Evolutionary conservation across 2,113 vertebrate species (phyloP).

Genomic region (Mus musculus): GRCm39 chr13:108075001-108075500

Average conservation of each 20-base stretch:
- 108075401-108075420: background rate
- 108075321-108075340: background rate
- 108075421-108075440: background rate
- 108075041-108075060: slow-evolving; percentile 72
- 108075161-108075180: slow-evolving; percentile 45
- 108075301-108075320: background rate
- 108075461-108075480: slow-evolving; percentile 49
- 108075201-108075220: background rate
- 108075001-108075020: slow-evolving; percentile 80
- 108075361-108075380: background rate
- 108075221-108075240: background rate
- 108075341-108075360: background rate
- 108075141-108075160: slow-evolving; percentile 64
- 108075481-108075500: background rate
- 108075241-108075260: background rate
- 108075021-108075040: slow-evolving; percentile 78
- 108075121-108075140: slow-evolving; percentile 69
- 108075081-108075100: slow-evolving; percentile 68
- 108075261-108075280: slow-evolving; percentile 15
- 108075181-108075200: slow-evolving; percentile 43
- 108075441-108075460: slow-evolving; percentile 26
- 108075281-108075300: slow-evolving; percentile 26
- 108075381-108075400: background rate
- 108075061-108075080: slow-evolving; percentile 66
- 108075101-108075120: slow-evolving; percentile 69